Base-by-base conservation (phyloP, 2,113 vertebrate genomes). In the Phyllostomus hastatus region DNA sequence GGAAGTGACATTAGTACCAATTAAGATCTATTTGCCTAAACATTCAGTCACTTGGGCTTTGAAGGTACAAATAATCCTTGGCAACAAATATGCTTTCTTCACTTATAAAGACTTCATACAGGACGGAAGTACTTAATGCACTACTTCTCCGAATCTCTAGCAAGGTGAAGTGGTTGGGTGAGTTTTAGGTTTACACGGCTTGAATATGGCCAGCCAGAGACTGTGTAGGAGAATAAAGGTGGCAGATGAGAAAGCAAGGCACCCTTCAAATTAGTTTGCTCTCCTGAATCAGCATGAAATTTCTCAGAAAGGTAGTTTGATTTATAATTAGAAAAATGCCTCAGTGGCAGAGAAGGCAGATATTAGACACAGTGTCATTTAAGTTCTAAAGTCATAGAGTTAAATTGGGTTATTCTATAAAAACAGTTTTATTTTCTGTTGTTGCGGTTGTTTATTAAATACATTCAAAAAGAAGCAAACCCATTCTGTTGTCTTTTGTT, bases 401-500 rank as follows among this genome's bases (percentile, higher is more conserved):
- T 79, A 67, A 48, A 73, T 78, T 11, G 14, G 17, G 2, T 35
- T 61, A 43, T n/a, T 50, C n/a, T 83, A 2, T 33, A 46, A 87
- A 46, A 72, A n/a, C 9, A 75, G 24, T n/a, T 4, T 61, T 76
- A 2, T 69, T 81, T 88, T 95, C 41, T 90, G 66, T 90, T 83
- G 41, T 88, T 79, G 19, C 22, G 64, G 7, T 31, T 54, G 24
- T 26, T 79, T 66, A 28, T 48, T 35, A 48, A 83, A 2, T 31
- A 54, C 46, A 41, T 91, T 96, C 20, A 48, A 75, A 80, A 80
- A 78, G 50, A 95, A 67, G 19, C 72, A 75, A 80, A 48, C 38
- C 86, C 20, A 57, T 78, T 96, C 17, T 48, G 38, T 87, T 88
- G 54, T 24, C 33, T 85, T 78, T 87, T 92, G n/a, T 90, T 93